phyloP scores from a whole-genome alignment of 2,888 invertebrate species.

The Cosmia pyralina region DNA sequence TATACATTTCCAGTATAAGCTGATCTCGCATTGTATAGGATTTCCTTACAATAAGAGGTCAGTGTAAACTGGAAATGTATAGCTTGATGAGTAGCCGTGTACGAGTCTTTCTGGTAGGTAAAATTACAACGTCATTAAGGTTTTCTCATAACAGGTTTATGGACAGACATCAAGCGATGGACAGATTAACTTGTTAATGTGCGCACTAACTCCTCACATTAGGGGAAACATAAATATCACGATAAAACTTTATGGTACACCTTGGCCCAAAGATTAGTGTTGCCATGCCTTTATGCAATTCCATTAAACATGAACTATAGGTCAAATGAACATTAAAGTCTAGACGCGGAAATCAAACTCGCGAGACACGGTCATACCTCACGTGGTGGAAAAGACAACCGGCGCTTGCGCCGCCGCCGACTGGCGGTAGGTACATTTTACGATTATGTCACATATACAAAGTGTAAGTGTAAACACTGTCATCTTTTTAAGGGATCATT shows the following conservation, averaged over 20 bases:
- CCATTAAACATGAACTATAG: conserved; percentile 27
- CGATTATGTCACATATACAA: conserved; percentile 11
- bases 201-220: not conserved
- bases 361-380: not conserved
- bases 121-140: not conserved
- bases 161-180: not conserved
- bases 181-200: conserved; percentile 15
- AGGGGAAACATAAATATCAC: conserved; percentile 8
- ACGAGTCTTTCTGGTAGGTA: not conserved
- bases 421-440: conserved; percentile 10
- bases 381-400: not conserved
- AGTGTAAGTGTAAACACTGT: no score
- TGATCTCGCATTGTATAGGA: no score
- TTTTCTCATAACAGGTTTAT: not conserved
- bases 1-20: no score
- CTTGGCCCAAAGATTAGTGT: not conserved
- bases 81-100: no score
- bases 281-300: not conserved
- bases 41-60: no score
- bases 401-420: not conserved
- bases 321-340: conserved; percentile 16
- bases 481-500: no score
- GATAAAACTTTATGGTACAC: conserved; percentile 15
- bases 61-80: no score
- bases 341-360: conserved; percentile 21